These are phyloP conservation scores for Rhynchopsitta pachyrhyncha DNA, from an alignment of 2,113 vertebrate species.

Conservation along the genomic window DNA sequence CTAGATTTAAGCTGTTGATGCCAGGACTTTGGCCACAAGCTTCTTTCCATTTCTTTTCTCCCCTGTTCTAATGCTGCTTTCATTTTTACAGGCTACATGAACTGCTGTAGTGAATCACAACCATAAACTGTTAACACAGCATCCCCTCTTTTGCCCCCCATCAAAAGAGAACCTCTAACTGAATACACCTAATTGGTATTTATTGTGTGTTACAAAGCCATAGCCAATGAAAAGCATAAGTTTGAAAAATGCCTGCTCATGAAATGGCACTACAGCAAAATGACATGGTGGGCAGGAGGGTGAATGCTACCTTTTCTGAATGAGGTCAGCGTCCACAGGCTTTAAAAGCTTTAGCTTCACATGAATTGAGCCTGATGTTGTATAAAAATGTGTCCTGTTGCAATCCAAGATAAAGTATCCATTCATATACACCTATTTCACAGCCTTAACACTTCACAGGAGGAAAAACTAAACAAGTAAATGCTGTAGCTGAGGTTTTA, in stretches of 20 bases:
- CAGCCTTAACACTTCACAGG: not conserved
- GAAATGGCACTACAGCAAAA: not conserved
- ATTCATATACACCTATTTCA: not conserved
- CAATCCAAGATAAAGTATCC: not conserved
- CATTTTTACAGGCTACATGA: not conserved
- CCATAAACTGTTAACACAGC: rapidly evolving
- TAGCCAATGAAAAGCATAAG: not conserved
- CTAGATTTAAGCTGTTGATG: not conserved
- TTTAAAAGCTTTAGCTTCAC: constrained; percentile 19
- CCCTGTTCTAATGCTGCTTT: not conserved
- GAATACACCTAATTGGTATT: not conserved
- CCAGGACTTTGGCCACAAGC: not conserved
- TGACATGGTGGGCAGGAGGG: not conserved
- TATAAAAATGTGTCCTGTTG: not conserved
- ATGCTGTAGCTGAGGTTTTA: not conserved
- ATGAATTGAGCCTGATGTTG: constrained; percentile 18
- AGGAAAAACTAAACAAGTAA: not conserved
- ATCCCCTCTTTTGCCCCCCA: not conserved
- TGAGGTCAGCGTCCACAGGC: not conserved
- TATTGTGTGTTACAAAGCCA: not conserved
- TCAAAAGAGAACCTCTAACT: not conserved
- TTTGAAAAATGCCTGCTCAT: not conserved
- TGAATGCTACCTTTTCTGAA: not conserved
- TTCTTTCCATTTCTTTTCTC: not conserved
- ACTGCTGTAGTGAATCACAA: not conserved